Conservation (phyloP, 2,888 invertebrate genomes). For the Drosophila phalerata region DNA sequence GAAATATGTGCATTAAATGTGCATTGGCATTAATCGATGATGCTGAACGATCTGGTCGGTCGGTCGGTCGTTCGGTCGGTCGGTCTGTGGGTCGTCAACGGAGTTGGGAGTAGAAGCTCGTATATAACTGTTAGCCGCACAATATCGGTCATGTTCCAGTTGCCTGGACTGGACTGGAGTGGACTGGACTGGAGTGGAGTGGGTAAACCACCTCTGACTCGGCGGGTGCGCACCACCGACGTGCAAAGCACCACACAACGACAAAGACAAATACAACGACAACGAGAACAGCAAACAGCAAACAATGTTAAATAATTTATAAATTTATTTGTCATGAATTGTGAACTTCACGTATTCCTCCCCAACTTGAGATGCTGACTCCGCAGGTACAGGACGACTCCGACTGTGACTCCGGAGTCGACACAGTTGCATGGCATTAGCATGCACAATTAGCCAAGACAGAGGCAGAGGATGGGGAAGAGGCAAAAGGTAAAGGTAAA, state of each 20-base stretch:
- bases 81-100: slow-evolving; percentile 39
- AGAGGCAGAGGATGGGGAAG: neutral
- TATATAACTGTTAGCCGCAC: slow-evolving; percentile 71
- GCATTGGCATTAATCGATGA: slow-evolving; percentile 80
- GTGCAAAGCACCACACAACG: slow-evolving; percentile 34
- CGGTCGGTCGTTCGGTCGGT: neutral
- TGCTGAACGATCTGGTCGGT: slow-evolving; percentile 60
- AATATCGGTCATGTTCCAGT: slow-evolving; percentile 82
- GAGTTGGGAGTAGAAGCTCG: slow-evolving; percentile 29
- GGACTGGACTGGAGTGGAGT: slow-evolving; percentile 15
- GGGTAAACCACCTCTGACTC: slow-evolving; percentile 77
- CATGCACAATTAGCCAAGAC: slow-evolving; percentile 72
- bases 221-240: slow-evolving; percentile 67
- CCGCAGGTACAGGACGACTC: slow-evolving; percentile 67
- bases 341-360: slow-evolving; percentile 56
- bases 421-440: slow-evolving; percentile 80
- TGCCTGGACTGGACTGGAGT: slow-evolving; percentile 42
- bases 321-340: slow-evolving; percentile 53
- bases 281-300: neutral
- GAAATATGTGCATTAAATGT: slow-evolving; percentile 79
- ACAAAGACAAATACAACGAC: neutral
- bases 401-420: slow-evolving; percentile 52
- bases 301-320: slow-evolving; percentile 77
- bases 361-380: slow-evolving; percentile 33
- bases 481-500: slow-evolving; percentile 6